Percentiles rank a stretch among this genome's conserved stretches.
Conservation (phyloP, 2,113 vertebrate genomes). For the Vulpes vulpes region DNA sequence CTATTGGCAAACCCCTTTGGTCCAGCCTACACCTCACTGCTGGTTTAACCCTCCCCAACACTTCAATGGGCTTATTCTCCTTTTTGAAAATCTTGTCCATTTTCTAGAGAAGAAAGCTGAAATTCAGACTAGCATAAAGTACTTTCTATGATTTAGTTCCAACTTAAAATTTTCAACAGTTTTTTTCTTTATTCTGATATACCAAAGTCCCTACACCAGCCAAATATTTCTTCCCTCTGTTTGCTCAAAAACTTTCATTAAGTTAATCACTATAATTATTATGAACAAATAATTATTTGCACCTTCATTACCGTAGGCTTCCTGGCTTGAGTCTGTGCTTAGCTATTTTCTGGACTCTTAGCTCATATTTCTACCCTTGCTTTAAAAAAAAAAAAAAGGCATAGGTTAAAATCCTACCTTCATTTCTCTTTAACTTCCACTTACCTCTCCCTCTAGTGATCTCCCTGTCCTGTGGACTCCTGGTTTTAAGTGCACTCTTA, state of each 20-base stretch:
- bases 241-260: neutral
- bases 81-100: neutral
- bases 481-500: neutral
- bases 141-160: neutral
- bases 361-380: neutral
- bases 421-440: neutral
- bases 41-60: neutral
- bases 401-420: neutral
- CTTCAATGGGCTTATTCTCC: neutral
- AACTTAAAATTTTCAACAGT: slow-evolving; percentile 1
- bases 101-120: slow-evolving; percentile 18
- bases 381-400: neutral
- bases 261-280: neutral
- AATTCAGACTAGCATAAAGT: neutral
- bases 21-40: neutral
- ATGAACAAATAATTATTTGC: neutral
- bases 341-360: neutral
- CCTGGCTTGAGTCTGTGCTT: neutral
- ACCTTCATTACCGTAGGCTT: neutral
- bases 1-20: neutral
- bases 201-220: neutral
- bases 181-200: neutral
- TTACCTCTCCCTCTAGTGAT: neutral
- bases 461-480: neutral
- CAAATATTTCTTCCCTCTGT: neutral